Base-by-base conservation (phyloP, 2,797 vertebrate genomes). In the Eulemur coronatus region DNA sequence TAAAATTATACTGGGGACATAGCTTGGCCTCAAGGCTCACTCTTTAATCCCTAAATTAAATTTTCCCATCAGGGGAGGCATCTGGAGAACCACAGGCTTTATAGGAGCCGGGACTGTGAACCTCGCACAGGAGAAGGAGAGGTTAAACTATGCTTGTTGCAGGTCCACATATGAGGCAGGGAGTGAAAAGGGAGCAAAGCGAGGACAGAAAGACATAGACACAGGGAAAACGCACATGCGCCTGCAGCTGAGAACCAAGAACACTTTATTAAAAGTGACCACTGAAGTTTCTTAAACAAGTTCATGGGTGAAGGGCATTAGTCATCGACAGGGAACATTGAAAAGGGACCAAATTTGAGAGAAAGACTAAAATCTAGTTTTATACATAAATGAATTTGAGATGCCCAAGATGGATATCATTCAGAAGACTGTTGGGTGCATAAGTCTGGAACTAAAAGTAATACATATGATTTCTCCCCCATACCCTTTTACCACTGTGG, bases 101-200 rank as follows among this genome's bases (percentile, higher is more conserved):
- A 8, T 46, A 55, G 75, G 69, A 48, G 5, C 13, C 35, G 22
- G 61, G 69, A 20, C 2, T 30, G 2, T 26, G 63, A 81, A 78
- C 8, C 17, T 28, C 9, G 15, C 33, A 22, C 9, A 12, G 17
- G 35, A 50, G 67, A 85, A 82, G 8, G 13, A 52, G 28, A 89
- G 46, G 5, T 38, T 4, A 10, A 38, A 72, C 15, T 0, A 7
- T 22, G 5, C n/a, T 78, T 20, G 30, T 3, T 3, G 3, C 4
- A 75, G 15, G 38, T 6, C 26, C 2, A 50, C 33, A 43, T 18
- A 2, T 30, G 14, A 70, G 35, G 15, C 28, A n/a, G 28, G 41
- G 14, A 84, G 0, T 10, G 17, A 81, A 35, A 59, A 28, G 11
- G 1, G 24, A 14, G 11, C 43, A 70, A 81, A 11, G 5, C 20